Evolutionary conservation across 2,113 vertebrate species (phyloP).

Genomic region (Nothoprocta perdicaria): DNA sequence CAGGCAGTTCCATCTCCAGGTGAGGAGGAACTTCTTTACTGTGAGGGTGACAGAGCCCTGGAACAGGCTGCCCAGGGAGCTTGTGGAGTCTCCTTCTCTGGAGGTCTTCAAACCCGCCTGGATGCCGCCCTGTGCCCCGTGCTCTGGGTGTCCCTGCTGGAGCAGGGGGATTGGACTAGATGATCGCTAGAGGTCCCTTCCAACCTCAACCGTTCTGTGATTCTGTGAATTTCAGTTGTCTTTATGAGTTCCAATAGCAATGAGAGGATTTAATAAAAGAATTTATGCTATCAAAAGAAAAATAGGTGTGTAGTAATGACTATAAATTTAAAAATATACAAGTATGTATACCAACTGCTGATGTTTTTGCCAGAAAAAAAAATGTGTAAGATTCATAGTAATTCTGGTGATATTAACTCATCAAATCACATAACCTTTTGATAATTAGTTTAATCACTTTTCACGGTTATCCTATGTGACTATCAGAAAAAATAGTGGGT

Average conservation of each 20-base stretch:
- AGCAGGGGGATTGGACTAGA: too few relatives aligned
- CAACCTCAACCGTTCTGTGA: too few relatives aligned
- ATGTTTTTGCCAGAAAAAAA: background rate
- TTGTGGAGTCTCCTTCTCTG: too few relatives aligned
- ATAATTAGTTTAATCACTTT: background rate
- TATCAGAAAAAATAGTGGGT: background rate
- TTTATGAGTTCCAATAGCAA: background rate
- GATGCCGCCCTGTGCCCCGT: too few relatives aligned
- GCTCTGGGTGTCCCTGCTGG: too few relatives aligned
- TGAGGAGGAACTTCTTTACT: too few relatives aligned
- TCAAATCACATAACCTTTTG: background rate
- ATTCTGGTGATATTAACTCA: background rate
- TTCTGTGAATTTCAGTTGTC: background rate
- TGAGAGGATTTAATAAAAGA: background rate
- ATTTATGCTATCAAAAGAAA: background rate
- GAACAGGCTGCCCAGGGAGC: too few relatives aligned
- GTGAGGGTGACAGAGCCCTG: too few relatives aligned
- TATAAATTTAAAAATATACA: background rate
- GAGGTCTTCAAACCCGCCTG: too few relatives aligned
- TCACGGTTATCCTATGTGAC: background rate
- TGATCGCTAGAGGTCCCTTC: too few relatives aligned
- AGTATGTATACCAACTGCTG: background rate
- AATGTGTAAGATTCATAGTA: background rate
- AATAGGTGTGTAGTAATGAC: background rate
- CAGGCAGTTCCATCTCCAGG: too few relatives aligned